Percentiles rank a stretch among this genome's conserved stretches.
phyloP scores from a whole-genome alignment of 1,140 invertebrate genomes.

The Drosophila littoralis region DNA sequence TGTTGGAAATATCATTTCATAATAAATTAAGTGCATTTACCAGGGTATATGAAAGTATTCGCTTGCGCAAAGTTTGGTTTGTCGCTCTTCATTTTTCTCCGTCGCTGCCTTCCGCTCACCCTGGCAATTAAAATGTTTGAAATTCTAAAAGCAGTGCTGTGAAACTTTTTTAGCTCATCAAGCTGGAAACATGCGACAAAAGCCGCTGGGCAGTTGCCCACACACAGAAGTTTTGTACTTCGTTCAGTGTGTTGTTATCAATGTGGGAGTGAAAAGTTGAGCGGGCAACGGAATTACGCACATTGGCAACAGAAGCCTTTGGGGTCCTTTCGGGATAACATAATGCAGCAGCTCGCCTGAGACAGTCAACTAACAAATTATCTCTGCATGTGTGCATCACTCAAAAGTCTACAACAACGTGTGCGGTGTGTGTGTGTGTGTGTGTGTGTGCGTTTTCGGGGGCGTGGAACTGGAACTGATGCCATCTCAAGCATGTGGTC shows the following conservation, averaged over 20 bases:
- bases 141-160: constrained; percentile 59
- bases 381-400: constrained; percentile 79
- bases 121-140: constrained; percentile 40
- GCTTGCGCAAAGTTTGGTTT: background rate
- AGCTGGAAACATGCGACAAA: constrained; percentile 73
- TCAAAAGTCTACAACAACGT: constrained; percentile 58
- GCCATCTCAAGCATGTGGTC: constrained; percentile 77
- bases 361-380: constrained; percentile 75
- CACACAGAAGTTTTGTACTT: constrained; percentile 26
- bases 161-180: constrained; percentile 76
- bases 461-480: constrained; percentile 55
- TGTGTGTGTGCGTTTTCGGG: constrained; percentile 41
- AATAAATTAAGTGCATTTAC: background rate
- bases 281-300: constrained; percentile 44
- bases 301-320: constrained; percentile 45
- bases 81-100: background rate
- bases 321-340: constrained; percentile 41
- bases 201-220: constrained; percentile 55
- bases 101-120: constrained; percentile 1
- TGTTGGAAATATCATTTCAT: no score
- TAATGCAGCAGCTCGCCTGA: constrained; percentile 35
- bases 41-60: constrained; percentile 3
- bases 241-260: constrained; percentile 28
- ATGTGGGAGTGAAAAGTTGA: constrained; percentile 37
- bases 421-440: background rate